These are phyloP conservation scores for Microtus richardsoni DNA, from an alignment of 2,113 vertebrate genomes.

Conservation along the genomic window DNA sequence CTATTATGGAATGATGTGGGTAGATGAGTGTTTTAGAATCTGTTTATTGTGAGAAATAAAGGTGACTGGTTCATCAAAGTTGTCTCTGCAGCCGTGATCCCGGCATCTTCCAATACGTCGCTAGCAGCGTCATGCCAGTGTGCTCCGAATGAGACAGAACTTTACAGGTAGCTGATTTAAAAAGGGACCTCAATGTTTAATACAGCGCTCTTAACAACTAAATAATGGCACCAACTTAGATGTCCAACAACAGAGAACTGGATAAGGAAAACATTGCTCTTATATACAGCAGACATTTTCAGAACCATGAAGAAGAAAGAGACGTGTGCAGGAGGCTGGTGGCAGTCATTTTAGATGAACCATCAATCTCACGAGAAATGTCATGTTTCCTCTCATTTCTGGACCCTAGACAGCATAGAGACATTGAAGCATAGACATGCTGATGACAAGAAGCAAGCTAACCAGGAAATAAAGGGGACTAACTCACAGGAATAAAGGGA, in stretches of 20 bases:
- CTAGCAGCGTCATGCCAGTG: background rate
- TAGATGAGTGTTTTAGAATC: slow-evolving; percentile 17
- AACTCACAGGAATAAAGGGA: background rate
- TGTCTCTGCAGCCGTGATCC: background rate
- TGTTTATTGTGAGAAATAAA: slow-evolving; percentile 62
- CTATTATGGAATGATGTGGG: slow-evolving; percentile 35
- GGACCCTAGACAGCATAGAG: background rate
- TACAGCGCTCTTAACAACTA: background rate
- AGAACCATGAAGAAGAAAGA: background rate
- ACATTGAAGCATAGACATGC: background rate
- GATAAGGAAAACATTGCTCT: background rate
- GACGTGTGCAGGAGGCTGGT: background rate
- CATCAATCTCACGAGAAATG: background rate
- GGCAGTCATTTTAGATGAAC: background rate
- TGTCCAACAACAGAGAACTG: background rate
- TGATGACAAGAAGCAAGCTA: background rate
- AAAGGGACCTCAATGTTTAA: background rate
- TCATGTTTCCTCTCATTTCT: background rate
- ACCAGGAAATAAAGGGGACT: background rate
- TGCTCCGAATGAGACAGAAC: background rate
- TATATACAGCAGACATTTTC: background rate
- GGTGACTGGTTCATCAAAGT: background rate
- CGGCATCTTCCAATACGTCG: slow-evolving; percentile 1
- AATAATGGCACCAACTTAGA: background rate
- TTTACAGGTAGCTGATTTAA: background rate